Conservation (phyloP, 1,140 invertebrate genomes). For the Monochamus saltuarius region DNA sequence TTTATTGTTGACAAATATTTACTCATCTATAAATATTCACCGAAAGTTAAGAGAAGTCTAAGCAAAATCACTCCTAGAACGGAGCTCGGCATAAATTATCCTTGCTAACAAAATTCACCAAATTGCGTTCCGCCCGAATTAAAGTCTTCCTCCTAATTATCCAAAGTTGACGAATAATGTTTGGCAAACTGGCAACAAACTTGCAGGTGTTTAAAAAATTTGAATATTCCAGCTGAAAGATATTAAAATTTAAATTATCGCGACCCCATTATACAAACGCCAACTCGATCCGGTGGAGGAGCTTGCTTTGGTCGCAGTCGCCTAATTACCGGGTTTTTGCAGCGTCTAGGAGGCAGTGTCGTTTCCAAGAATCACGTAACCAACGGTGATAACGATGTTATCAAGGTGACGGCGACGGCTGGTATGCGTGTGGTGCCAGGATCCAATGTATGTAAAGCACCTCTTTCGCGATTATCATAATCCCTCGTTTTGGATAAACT, state of each 20-base stretch:
- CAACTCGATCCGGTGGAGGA: slow-evolving; percentile 1
- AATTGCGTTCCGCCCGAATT: slow-evolving; percentile 12
- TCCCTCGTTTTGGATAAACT: no score
- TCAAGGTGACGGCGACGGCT: background rate
- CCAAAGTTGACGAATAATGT: slow-evolving; percentile 20
- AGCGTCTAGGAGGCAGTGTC: no score
- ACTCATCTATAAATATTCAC: no score
- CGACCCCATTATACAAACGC: slow-evolving; percentile 8
- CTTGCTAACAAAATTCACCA: slow-evolving; percentile 17
- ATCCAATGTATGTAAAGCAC: no score
- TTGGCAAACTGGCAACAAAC: slow-evolving; percentile 22
- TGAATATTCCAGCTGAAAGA: slow-evolving; percentile 16
- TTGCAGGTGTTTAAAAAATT: slow-evolving; percentile 25
- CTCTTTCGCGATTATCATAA: no score
- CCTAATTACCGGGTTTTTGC: no score
- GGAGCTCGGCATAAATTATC: slow-evolving; percentile 15
- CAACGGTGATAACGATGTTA: slow-evolving; percentile 1
- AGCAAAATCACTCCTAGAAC: no score
- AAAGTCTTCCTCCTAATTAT: slow-evolving; percentile 16
- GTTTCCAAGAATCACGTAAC: slow-evolving; percentile 11
- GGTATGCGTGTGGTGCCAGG: no score
- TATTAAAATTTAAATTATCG: slow-evolving; percentile 24
- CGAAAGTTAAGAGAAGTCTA: no score
- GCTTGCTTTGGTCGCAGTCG: no score
- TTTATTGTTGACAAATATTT: no score